Percentiles rank a stretch among this genome's conserved stretches.
Evolutionary conservation across 2,797 vertebrate genomes (phyloP).

Genomic region (Diplodus sargus): DNA sequence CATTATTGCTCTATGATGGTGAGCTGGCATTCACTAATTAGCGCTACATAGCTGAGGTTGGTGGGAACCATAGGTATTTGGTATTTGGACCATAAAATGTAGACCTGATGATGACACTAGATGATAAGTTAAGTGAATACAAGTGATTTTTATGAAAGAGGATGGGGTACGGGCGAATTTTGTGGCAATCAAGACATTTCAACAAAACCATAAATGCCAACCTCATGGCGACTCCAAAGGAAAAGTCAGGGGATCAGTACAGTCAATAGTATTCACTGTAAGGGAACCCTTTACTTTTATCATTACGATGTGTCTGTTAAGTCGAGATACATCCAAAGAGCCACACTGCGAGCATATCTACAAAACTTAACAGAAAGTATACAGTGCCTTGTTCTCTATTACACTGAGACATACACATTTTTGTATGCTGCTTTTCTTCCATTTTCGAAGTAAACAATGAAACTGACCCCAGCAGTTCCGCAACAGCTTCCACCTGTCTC

Average conservation of each 20-base stretch:
- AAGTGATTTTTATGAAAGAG: background rate
- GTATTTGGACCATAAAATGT: background rate
- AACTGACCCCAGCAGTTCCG: constrained; percentile 35
- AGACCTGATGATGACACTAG: background rate
- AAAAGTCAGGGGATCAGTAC: background rate
- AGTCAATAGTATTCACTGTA: background rate
- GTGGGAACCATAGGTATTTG: background rate
- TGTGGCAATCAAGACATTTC: background rate
- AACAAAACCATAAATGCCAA: background rate
- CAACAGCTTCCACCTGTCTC: constrained; percentile 29
- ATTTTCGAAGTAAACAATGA: constrained; percentile 34
- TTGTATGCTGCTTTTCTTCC: constrained; percentile 31
- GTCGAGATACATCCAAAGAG: background rate
- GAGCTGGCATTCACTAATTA: background rate
- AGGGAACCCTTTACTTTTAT: background rate
- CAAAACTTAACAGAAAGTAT: background rate
- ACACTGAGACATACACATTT: constrained; percentile 3
- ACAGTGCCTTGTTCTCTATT: background rate
- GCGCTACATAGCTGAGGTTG: background rate
- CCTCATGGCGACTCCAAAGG: background rate
- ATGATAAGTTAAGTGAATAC: background rate
- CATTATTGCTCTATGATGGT: background rate
- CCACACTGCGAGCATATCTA: background rate
- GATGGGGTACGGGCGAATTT: too few relatives aligned
- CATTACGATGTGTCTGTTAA: background rate